phyloP scores from a whole-genome alignment of 2,113 vertebrate species.

The Falcunculus frontatus region DNA sequence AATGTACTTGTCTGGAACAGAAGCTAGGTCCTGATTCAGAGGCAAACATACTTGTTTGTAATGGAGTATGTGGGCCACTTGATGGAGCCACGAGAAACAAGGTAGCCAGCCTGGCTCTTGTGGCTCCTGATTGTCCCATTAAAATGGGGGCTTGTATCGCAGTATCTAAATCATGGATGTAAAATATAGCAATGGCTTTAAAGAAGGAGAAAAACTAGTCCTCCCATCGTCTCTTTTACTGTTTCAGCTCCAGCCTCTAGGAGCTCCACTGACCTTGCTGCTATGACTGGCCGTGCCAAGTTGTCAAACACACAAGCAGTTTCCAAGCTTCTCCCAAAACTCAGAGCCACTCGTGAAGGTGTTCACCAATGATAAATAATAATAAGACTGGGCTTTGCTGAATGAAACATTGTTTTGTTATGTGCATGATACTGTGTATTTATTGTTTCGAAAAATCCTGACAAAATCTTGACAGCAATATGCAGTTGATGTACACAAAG shows the following conservation, averaged over 20 bases:
- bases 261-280: neutral
- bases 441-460: neutral
- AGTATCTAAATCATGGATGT: neutral
- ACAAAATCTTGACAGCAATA: neutral
- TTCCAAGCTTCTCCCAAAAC: neutral
- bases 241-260: neutral
- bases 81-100: constrained; percentile 22
- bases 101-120: neutral
- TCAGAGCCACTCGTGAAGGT: neutral
- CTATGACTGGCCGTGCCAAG: no score
- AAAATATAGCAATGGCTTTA: neutral
- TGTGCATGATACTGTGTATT: neutral
- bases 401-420: rapidly evolving
- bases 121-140: neutral
- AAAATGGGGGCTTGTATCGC: neutral
- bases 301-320: neutral
- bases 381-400: neutral
- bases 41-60: neutral
- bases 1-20: neutral
- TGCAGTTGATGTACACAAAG: neutral
- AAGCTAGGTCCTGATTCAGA: neutral
- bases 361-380: neutral
- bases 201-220: neutral
- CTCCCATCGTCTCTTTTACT: neutral
- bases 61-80: neutral